Evolutionary conservation across 1,140 invertebrate species (phyloP).

Genomic region (Gonatopus flavifemur): DNA sequence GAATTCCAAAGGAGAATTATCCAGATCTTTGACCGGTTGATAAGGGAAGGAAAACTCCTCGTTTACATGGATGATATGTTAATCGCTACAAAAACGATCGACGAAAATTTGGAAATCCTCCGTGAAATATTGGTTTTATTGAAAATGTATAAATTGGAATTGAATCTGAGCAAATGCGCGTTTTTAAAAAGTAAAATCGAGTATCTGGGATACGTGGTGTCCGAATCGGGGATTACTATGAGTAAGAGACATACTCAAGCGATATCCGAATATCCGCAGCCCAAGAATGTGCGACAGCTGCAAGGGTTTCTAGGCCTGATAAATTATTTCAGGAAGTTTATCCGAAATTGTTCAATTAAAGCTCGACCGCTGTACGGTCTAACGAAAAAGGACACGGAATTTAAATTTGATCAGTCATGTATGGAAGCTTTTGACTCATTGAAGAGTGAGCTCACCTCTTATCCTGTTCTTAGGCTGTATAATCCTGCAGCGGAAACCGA

Average conservation of each 20-base stretch:
- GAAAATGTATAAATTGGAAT: constrained; percentile 13
- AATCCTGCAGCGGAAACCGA: constrained; percentile 24
- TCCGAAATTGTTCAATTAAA: constrained; percentile 1
- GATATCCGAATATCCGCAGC: constrained; percentile 1
- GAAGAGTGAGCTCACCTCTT: background rate
- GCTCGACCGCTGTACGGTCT: constrained; percentile 12
- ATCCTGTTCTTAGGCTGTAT: constrained; percentile 9
- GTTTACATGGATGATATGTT: constrained; percentile 21
- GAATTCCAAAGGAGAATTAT: constrained; percentile 5
- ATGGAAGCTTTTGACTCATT: background rate
- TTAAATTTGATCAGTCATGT: constrained; percentile 8
- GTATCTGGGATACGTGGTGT: constrained; percentile 20
- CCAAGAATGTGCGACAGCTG: background rate
- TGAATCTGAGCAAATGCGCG: constrained; percentile 20
- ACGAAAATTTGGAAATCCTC: constrained; percentile 13
- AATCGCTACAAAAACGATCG: background rate
- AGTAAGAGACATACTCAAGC: constrained; percentile 1
- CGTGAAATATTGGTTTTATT: constrained; percentile 10
- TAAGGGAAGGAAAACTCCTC: background rate
- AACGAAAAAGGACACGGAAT: background rate
- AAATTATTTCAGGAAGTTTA: constrained; percentile 17
- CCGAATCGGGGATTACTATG: constrained; percentile 3
- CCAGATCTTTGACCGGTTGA: background rate
- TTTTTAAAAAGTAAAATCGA: constrained; percentile 15
- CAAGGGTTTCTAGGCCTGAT: constrained; percentile 10